These are phyloP conservation scores for Ametastegia equiseti DNA, from an alignment of 2,888 invertebrate genomes.

Conservation along the genomic window DNA sequence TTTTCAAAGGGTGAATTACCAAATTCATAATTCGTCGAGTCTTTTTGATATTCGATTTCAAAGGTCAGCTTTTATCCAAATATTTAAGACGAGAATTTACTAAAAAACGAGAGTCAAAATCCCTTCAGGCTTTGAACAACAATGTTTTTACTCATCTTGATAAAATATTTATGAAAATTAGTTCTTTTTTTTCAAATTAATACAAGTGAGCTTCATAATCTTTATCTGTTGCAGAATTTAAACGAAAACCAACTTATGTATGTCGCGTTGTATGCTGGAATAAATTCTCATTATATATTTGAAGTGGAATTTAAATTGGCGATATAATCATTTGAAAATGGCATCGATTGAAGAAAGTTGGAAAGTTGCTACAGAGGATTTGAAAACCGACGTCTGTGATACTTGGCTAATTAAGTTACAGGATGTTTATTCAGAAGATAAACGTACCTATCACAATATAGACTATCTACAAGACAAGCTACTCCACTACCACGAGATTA, in stretches of 20 bases:
- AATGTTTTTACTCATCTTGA: no score
- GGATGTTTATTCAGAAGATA: slow-evolving; percentile 74
- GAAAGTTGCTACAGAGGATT: slow-evolving; percentile 71
- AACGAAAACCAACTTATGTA: slow-evolving; percentile 32
- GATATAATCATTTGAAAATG: slow-evolving; percentile 59
- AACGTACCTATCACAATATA: slow-evolving; percentile 77
- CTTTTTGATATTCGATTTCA: not conserved
- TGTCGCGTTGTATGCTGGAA: not conserved
- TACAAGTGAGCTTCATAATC: no score
- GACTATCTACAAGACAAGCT: slow-evolving; percentile 76
- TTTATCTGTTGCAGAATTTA: not conserved
- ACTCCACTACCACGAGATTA: slow-evolving; percentile 74
- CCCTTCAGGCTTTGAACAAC: no score
- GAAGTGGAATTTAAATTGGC: not conserved
- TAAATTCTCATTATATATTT: not conserved
- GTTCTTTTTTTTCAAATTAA: no score
- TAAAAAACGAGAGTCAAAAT: no score
- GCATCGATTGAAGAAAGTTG: slow-evolving; percentile 71
- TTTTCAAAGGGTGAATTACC: not conserved
- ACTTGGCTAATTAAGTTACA: slow-evolving; percentile 74
- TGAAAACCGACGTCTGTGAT: slow-evolving; percentile 67
- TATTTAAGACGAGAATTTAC: not conserved
- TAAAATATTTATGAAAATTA: no score
- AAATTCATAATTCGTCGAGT: not conserved
- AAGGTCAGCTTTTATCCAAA: not conserved